phyloP scores from a whole-genome alignment of 2,888 invertebrate genomes.

The Melolontha melolontha region DNA sequence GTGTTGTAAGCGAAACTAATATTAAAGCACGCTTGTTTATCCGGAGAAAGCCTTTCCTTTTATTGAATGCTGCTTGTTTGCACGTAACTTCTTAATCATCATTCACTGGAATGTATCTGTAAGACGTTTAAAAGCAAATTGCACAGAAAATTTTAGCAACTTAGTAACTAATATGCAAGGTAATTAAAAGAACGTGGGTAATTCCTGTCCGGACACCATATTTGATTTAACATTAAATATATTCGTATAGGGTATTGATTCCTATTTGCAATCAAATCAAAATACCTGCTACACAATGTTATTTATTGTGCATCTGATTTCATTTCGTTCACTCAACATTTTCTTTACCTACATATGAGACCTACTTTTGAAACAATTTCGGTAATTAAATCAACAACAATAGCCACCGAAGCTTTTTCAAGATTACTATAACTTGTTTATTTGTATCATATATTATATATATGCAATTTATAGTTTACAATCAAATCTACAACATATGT shows the following conservation, averaged over 20 bases:
- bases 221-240: constrained; percentile 9
- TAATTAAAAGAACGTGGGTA: constrained; percentile 12
- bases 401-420: constrained; percentile 10
- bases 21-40: too few relatives aligned
- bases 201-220: not conserved
- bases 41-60: too few relatives aligned
- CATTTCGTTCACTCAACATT: constrained; percentile 12
- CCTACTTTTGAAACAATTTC: constrained; percentile 28
- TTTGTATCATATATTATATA: too few relatives aligned
- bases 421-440: constrained; percentile 2
- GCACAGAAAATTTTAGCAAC: not conserved
- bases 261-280: constrained; percentile 19
- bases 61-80: too few relatives aligned
- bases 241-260: not conserved
- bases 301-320: not conserved
- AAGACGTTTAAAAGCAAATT: not conserved
- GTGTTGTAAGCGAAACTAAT: too few relatives aligned
- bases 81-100: not conserved
- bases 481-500: too few relatives aligned
- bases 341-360: constrained; percentile 24
- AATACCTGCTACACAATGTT: constrained; percentile 9
- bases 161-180: constrained; percentile 21
- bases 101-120: not conserved
- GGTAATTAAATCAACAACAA: constrained; percentile 1
- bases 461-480: too few relatives aligned